Evolutionary conservation across 2,113 vertebrate genomes (phyloP).

Genomic region (Aegypius monachus): DNA sequence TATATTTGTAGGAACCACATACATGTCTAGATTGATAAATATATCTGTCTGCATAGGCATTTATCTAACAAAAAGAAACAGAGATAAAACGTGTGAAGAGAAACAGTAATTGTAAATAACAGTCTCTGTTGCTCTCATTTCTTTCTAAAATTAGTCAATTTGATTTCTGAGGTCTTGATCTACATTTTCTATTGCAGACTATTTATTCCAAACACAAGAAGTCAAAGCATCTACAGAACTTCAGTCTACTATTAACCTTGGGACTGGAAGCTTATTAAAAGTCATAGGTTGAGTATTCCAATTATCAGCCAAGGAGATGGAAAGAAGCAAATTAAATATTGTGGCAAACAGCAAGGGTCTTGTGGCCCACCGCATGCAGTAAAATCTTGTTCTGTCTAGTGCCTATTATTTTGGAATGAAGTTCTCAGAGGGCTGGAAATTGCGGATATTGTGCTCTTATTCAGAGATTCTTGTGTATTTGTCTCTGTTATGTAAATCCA

Average conservation of each 20-base stretch:
- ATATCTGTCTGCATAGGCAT: neutral
- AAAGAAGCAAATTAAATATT: conserved; percentile 25
- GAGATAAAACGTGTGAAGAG: conserved; percentile 1
- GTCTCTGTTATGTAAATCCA: conserved; percentile 41
- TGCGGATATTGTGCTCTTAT: neutral
- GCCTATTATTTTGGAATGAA: neutral
- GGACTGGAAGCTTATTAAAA: conserved; percentile 34
- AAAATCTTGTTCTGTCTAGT: neutral
- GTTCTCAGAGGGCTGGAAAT: neutral
- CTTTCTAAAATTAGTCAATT: conserved; percentile 27
- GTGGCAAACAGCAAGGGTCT: neutral
- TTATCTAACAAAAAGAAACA: conserved; percentile 24
- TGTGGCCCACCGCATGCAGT: neutral
- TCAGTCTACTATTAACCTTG: conserved; percentile 29
- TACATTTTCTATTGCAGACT: conserved; percentile 3
- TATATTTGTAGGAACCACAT: neutral
- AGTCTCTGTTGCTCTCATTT: neutral
- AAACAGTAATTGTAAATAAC: conserved; percentile 48
- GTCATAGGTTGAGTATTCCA: conserved; percentile 46
- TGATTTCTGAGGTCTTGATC: conserved; percentile 50
- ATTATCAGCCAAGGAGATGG: conserved; percentile 26
- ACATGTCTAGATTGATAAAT: conserved; percentile 19
- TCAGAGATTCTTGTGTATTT: neutral
- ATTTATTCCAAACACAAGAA: conserved; percentile 29
- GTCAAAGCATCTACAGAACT: neutral